Conservation (phyloP, 1,140 invertebrate species). For the Tribolium castaneum region DNA sequence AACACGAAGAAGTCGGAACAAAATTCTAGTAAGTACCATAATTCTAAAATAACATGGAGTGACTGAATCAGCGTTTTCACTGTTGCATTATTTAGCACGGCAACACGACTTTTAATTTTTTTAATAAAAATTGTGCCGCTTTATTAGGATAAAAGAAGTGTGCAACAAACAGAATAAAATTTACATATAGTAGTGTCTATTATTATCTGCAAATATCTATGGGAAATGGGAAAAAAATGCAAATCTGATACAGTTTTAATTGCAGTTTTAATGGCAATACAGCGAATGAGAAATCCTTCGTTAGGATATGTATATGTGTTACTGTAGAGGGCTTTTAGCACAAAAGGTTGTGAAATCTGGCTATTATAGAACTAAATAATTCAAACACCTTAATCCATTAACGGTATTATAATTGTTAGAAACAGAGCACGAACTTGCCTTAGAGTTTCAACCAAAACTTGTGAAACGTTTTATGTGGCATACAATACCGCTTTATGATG, state of each 20-base stretch:
- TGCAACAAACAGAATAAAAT: background rate
- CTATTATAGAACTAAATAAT: constrained; percentile 22
- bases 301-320: background rate
- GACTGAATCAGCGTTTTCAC: background rate
- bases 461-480: background rate
- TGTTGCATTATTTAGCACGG: no score
- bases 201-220: background rate
- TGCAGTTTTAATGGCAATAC: background rate
- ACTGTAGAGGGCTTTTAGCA: background rate
- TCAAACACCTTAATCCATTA: constrained; percentile 30
- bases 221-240: background rate
- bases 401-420: constrained; percentile 31
- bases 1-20: background rate
- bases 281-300: background rate
- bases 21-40: background rate
- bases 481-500: constrained; percentile 8
- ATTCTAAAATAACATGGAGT: background rate
- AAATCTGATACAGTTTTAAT: constrained; percentile 4
- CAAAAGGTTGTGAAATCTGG: constrained; percentile 6
- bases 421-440: constrained; percentile 27
- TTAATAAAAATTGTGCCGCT: background rate
- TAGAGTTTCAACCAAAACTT: constrained; percentile 15
- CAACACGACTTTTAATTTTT: background rate
- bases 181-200: background rate
- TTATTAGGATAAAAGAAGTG: background rate